Conservation (phyloP, 1,140 invertebrate genomes). For the Drosophila cardini region DNA sequence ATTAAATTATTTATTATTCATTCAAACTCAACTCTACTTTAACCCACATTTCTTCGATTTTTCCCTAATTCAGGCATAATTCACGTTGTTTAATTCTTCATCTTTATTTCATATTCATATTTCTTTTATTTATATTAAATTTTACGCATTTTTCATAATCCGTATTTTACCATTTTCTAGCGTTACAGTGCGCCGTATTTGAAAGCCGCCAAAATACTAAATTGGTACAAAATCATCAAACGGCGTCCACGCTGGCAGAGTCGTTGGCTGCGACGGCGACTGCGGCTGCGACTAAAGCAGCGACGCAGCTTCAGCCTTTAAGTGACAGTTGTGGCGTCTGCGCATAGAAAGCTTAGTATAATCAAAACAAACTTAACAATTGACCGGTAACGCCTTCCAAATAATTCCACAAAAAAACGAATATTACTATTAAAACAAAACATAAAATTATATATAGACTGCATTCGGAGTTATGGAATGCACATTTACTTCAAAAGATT, state of each 20-base stretch:
- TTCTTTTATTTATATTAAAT: background rate
- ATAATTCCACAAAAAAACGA: too few relatives aligned
- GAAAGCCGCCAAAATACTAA: constrained; percentile 47
- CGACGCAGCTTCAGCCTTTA: background rate
- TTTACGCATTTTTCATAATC: constrained; percentile 2
- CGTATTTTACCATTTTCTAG: background rate
- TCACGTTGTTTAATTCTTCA: constrained; percentile 1
- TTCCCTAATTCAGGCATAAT: constrained; percentile 6
- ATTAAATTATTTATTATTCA: constrained; percentile 33
- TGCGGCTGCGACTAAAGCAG: constrained; percentile 18
- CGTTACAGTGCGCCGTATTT: constrained; percentile 1
- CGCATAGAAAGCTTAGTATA: constrained; percentile 14
- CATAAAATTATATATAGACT: too few relatives aligned
- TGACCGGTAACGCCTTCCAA: too few relatives aligned
- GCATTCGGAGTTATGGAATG: too few relatives aligned
- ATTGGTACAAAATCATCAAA: constrained; percentile 1
- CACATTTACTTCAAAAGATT: too few relatives aligned
- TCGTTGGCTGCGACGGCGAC: constrained; percentile 13
- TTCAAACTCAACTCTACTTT: constrained; percentile 25
- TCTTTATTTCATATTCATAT: background rate
- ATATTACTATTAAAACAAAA: too few relatives aligned
- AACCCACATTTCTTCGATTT: constrained; percentile 18
- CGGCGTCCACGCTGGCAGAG: background rate
- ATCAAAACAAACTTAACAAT: constrained; percentile 48
- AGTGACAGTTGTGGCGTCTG: constrained; percentile 34